Percentiles rank a stretch among this genome's conserved stretches.
Evolutionary conservation across 2,888 invertebrate species (phyloP).

Genomic region (Acleris emargana): DNA sequence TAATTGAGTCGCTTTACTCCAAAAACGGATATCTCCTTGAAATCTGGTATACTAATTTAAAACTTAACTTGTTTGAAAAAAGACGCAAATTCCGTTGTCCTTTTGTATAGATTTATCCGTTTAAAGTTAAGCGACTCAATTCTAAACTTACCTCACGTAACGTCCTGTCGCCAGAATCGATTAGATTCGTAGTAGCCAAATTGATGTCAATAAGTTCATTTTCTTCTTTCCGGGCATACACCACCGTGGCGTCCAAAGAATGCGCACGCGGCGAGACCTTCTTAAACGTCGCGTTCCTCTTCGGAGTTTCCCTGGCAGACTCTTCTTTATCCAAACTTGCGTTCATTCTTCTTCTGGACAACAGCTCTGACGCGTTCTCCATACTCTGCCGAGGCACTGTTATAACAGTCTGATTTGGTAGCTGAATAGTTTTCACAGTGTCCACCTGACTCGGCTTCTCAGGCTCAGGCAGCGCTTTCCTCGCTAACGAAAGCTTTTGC

Average conservation of each 20-base stretch:
- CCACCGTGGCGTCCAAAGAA: constrained; percentile 67
- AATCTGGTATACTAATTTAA: no score
- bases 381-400: constrained; percentile 71
- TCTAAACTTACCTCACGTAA: constrained; percentile 55
- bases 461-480: constrained; percentile 70
- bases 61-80: no score
- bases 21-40: no score
- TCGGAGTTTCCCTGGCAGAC: constrained; percentile 61
- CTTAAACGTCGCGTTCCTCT: constrained; percentile 73
- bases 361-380: constrained; percentile 73
- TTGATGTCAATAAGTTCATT: constrained; percentile 74
- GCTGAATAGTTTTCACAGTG: constrained; percentile 66
- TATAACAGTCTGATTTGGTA: constrained; percentile 71
- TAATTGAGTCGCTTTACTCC: no score
- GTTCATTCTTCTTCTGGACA: constrained; percentile 65
- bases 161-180: constrained; percentile 62
- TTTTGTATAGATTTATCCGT: no score
- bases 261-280: constrained; percentile 61
- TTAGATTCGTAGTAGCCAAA: constrained; percentile 72
- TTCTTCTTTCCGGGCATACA: constrained; percentile 65
- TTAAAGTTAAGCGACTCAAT: no score
- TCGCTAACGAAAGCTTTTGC: constrained; percentile 72
- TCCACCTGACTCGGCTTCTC: constrained; percentile 62
- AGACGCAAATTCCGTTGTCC: no score
- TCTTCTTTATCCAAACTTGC: constrained; percentile 62